Conservation (phyloP, 1,140 invertebrate genomes). For the Bombus affinis region DNA sequence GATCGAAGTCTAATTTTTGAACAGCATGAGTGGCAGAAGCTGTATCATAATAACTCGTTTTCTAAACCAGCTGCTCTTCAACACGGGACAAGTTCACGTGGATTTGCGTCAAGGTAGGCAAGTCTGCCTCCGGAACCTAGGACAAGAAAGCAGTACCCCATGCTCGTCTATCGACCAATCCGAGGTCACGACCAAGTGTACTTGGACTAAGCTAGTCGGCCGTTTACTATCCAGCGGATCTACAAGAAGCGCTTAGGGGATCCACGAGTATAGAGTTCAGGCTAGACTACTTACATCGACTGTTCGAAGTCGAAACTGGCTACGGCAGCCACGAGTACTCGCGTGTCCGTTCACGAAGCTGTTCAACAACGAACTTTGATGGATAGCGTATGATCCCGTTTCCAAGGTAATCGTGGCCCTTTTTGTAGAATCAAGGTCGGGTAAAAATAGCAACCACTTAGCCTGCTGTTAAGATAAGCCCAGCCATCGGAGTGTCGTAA, state of each 20-base stretch:
- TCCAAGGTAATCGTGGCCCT: constrained; percentile 38
- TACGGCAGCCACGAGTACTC: not conserved
- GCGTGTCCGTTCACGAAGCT: not conserved
- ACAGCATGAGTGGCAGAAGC: not conserved
- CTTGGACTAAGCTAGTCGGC: constrained; percentile 63
- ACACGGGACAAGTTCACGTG: constrained; percentile 25
- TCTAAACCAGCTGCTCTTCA: constrained; percentile 35
- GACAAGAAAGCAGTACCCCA: constrained; percentile 51
- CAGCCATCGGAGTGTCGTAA: constrained; percentile 20
- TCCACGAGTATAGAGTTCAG: constrained; percentile 32
- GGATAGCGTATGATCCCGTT: constrained; percentile 28
- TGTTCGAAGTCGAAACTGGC: constrained; percentile 27
- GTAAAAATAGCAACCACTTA: constrained; percentile 41
- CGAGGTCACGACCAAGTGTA: constrained; percentile 62
- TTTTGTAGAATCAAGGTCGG: constrained; percentile 41
- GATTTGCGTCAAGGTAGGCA: constrained; percentile 54
- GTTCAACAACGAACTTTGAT: constrained; percentile 17
- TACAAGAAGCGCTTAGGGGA: constrained; percentile 36
- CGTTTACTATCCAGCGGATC: constrained; percentile 49
- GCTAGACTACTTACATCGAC: constrained; percentile 58
- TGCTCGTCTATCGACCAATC: constrained; percentile 55
- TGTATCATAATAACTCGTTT: constrained; percentile 27
- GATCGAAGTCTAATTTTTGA: not conserved
- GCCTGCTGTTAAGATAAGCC: constrained; percentile 20
- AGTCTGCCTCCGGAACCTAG: constrained; percentile 55